Evolutionary conservation across 2,888 invertebrate species (phyloP), one percentile per base, ranked within the genome.

Genomic region (Acutogordius australiensis): DNA sequence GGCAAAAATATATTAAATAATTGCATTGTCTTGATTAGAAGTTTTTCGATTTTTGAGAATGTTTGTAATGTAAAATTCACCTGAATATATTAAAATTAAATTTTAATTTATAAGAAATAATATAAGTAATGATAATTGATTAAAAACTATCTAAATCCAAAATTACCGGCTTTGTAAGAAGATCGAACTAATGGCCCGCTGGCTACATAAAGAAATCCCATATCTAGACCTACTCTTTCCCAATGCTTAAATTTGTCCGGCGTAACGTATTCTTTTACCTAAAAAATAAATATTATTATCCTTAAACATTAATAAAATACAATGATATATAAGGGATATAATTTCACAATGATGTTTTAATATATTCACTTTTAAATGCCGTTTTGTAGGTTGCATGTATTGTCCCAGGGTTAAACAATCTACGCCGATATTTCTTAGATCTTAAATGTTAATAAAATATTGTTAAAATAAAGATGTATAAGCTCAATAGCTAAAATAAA

Each of bases 381-480:
- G 77, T 68, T 87, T 91, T 0, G 94, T 97, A 0, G 97, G 97
- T 70, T 99, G 97, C 91, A 99, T 97, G 72, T 99, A 97, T 68
- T 97, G 97, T 0, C 97, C 97, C 2, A 97, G 74, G 0, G 97
- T 97, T 0, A 99, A 71, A 69, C 91, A 91, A 71, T 94, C 94
- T 0, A 99, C 94, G 37, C 80, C 82, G 0, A 76, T 79, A 28
- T 73, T 72, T 61, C 81, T 78, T 57, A 91, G 74, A 74, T 91
- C 90, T 80, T 70, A 1, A 64, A 63, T n/a, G n/a, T n/a, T n/a
- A n/a, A n/a, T n/a, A n/a, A n/a, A n/a, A n/a, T n/a, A n/a, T n/a
- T n/a, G n/a, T n/a, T n/a, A n/a, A n/a, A 37, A 8, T 13, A 13
- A 37, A 37, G 44, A 37, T 37, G n/a, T 37, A 37, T 37, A 37